Evolutionary conservation across 2,113 vertebrate genomes (phyloP).

Genomic region (Thymallus thymallus): DNA sequence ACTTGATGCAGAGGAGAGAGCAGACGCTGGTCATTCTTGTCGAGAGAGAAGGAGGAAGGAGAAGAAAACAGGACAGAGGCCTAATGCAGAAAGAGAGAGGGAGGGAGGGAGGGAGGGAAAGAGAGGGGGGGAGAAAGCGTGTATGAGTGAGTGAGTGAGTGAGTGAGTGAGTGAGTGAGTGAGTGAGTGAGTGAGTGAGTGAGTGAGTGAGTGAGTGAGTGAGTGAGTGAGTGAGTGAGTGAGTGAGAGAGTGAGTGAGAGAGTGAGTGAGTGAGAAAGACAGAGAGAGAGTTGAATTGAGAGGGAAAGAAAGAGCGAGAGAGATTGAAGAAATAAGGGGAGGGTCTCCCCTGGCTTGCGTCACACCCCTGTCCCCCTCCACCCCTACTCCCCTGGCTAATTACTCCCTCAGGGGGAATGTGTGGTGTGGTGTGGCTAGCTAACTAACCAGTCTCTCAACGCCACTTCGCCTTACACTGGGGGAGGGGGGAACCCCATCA

Average conservation of each 20-base stretch:
- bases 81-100: conserved; percentile 21
- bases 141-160: neutral
- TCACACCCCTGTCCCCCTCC: conserved; percentile 46
- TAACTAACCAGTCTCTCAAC: conserved; percentile 30
- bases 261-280: neutral
- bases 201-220: conserved; percentile 13
- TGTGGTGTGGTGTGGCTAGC: conserved; percentile 29
- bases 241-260: conserved; percentile 3
- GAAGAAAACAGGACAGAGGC: conserved; percentile 19
- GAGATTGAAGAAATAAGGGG: conserved; percentile 34
- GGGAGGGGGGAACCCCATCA: too few species aligned
- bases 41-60: conserved; percentile 20
- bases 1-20: conserved; percentile 73
- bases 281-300: conserved; percentile 13
- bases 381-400: conserved; percentile 39
- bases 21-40: conserved; percentile 73
- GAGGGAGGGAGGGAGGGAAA: conserved; percentile 31
- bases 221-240: conserved; percentile 2
- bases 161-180: conserved; percentile 1
- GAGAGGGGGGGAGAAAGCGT: neutral
- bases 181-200: neutral
- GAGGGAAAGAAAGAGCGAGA: neutral
- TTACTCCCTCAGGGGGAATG: conserved; percentile 59
- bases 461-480: too few species aligned
- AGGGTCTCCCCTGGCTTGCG: conserved; percentile 38